Conservation (phyloP, 1,140 invertebrate genomes). For the Drosophila sp. region DNA sequence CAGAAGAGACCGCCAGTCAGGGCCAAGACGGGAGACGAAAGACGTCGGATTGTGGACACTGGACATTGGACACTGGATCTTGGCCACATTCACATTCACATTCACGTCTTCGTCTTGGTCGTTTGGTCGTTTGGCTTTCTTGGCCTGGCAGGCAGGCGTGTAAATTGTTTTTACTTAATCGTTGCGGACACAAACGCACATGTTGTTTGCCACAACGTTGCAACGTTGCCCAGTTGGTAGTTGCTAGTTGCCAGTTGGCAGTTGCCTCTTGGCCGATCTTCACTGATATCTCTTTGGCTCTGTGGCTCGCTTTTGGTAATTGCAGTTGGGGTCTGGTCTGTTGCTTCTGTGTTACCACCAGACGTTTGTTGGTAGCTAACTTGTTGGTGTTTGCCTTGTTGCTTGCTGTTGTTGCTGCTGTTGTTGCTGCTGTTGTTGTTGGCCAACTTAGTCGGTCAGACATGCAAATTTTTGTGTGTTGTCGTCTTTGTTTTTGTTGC, state of each 20-base stretch:
- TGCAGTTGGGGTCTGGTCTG: constrained; percentile 48
- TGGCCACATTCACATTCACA: constrained; percentile 28
- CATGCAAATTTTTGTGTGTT: constrained; percentile 66
- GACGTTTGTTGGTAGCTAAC: constrained; percentile 50
- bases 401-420: too few species aligned
- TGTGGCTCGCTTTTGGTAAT: constrained; percentile 75
- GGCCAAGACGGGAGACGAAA: constrained; percentile 8
- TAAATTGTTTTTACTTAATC: constrained; percentile 84
- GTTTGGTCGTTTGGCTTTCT: neutral
- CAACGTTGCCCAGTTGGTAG: constrained; percentile 14
- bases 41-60: constrained; percentile 14
- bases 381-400: constrained; percentile 40
- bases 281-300: constrained; percentile 62
- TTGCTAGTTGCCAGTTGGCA: constrained; percentile 19
- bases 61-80: constrained; percentile 28
- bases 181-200: constrained; percentile 80
- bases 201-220: constrained; percentile 60
- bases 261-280: constrained; percentile 50
- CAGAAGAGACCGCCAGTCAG: constrained; percentile 25
- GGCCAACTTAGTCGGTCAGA: constrained; percentile 74
- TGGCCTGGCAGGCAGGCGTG: constrained; percentile 73
- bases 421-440: constrained; percentile 49
- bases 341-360: constrained; percentile 71
- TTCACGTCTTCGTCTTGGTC: constrained; percentile 1
- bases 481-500: constrained; percentile 19